phyloP scores from a whole-genome alignment of 2,113 vertebrate genomes.

The Amphiprion percula region DNA sequence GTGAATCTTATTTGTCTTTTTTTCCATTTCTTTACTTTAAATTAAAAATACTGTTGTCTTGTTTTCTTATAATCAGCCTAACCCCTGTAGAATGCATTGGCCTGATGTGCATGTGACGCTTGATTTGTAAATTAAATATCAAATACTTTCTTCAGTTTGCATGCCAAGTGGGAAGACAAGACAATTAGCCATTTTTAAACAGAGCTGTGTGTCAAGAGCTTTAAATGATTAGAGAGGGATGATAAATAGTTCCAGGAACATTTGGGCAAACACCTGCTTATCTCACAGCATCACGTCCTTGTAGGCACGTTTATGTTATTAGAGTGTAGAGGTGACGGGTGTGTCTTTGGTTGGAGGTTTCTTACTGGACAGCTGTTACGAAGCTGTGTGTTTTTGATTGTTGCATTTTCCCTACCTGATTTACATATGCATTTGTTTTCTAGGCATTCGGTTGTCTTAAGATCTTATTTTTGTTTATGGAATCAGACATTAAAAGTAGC shows the following conservation, averaged over 20 bases:
- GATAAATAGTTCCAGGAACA: not conserved
- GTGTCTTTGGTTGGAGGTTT: not conserved
- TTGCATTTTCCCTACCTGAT: slow-evolving; percentile 40
- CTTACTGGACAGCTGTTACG: not conserved
- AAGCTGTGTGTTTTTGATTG: slow-evolving; percentile 39
- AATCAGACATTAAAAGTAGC: slow-evolving; percentile 69
- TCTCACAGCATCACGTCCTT: not conserved
- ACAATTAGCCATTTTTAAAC: not conserved
- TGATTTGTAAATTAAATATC: not conserved
- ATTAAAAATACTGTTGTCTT: not conserved
- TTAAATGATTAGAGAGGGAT: no score
- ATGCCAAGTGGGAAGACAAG: no score
- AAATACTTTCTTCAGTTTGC: not conserved
- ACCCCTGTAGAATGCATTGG: not conserved
- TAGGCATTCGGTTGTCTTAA: slow-evolving; percentile 74
- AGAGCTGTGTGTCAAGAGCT: not conserved
- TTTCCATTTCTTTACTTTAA: not conserved
- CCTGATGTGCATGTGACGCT: not conserved
- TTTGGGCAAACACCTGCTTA: not conserved
- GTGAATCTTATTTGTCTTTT: not conserved
- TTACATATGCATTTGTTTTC: slow-evolving; percentile 82
- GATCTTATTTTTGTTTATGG: slow-evolving; percentile 63
- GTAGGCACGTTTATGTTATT: not conserved
- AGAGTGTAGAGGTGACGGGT: not conserved
- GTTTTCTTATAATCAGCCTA: not conserved